These are phyloP conservation scores for Drosophila helvetica DNA, from an alignment of 2,888 invertebrate genomes.

Conservation along the genomic window DNA sequence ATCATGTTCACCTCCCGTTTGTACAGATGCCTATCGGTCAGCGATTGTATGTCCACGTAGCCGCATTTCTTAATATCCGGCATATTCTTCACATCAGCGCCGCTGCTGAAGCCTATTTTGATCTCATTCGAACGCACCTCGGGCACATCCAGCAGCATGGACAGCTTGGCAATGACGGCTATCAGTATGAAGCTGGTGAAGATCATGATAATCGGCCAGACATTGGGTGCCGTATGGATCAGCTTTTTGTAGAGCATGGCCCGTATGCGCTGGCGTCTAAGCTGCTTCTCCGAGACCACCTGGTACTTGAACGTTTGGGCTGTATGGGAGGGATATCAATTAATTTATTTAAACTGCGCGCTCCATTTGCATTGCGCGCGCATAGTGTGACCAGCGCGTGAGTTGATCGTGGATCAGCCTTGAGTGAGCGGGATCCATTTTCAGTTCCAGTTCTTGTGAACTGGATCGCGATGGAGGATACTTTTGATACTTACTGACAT, in stretches of 20 bases:
- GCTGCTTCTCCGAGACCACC: constrained; percentile 51
- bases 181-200: constrained; percentile 85
- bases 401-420: no score
- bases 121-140: constrained; percentile 45
- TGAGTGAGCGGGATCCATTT: no score
- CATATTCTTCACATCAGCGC: constrained; percentile 5
- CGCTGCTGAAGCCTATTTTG: constrained; percentile 53
- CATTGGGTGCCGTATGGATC: constrained; percentile 70
- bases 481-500: constrained; percentile 65
- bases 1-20: constrained; percentile 24
- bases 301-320: constrained; percentile 68
- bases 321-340: constrained; percentile 12
- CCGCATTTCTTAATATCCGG: constrained; percentile 60
- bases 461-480: no score
- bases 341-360: no score
- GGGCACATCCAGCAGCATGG: constrained; percentile 48
- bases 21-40: constrained; percentile 14
- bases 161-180: constrained; percentile 56
- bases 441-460: no score
- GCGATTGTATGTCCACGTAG: constrained; percentile 51
- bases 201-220: constrained; percentile 73
- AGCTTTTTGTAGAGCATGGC: constrained; percentile 77
- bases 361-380: no score
- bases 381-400: no score
- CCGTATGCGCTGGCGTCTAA: constrained; percentile 62